Percentiles rank a stretch among this genome's conserved stretches.
Conservation (phyloP, 2,113 vertebrate species). For the Nyctibius bracteatus region DNA sequence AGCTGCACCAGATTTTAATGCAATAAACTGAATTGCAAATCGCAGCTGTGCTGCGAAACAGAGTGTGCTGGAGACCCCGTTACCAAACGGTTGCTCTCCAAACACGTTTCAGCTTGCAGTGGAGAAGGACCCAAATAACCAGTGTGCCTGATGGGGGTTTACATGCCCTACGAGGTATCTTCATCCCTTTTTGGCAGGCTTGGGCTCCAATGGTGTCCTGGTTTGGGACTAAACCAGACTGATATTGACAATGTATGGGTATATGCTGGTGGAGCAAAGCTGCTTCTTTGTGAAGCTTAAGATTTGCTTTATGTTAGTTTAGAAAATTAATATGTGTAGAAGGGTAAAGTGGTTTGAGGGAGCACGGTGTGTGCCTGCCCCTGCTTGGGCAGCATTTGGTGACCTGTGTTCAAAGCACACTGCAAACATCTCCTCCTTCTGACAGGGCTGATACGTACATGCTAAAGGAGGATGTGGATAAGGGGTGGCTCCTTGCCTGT, state of each 20-base stretch:
- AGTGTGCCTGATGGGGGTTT: accelerated
- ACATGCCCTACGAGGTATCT: accelerated
- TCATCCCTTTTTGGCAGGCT: neutral
- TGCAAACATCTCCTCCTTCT: neutral
- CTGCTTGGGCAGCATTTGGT: neutral
- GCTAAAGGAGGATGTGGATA: neutral
- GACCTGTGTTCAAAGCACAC: neutral
- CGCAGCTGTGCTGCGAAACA: neutral
- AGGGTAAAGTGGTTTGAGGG: neutral
- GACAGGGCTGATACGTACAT: accelerated
- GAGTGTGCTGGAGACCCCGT: neutral
- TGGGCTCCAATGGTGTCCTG: neutral
- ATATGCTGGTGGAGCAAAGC: too few relatives aligned
- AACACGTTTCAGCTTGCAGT: neutral
- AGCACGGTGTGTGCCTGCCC: accelerated
- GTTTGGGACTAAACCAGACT: too few relatives aligned
- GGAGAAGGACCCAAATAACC: neutral
- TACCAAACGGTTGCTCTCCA: neutral
- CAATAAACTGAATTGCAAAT: slow-evolving; percentile 1
- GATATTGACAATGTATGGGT: too few relatives aligned
- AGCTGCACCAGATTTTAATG: neutral
- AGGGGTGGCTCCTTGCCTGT: neutral
- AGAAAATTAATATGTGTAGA: neutral
- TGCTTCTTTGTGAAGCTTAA: neutral
- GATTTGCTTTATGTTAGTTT: neutral